phyloP scores from a whole-genome alignment of 2,888 invertebrate genomes.

The Campaea margaritaria region DNA sequence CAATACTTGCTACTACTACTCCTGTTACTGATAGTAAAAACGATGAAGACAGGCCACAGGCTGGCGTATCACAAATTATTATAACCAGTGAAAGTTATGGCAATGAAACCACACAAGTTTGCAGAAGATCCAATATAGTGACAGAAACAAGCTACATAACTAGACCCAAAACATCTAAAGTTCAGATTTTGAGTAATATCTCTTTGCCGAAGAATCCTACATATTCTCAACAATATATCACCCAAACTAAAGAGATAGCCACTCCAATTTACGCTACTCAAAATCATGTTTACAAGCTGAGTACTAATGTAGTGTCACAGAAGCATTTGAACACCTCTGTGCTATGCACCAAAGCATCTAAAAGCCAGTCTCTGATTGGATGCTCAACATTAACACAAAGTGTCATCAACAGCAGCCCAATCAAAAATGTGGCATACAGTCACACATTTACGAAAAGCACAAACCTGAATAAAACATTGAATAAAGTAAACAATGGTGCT shows the following conservation, averaged over 20 bases:
- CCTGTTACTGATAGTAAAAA: slow-evolving; percentile 63
- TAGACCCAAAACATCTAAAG: slow-evolving; percentile 76
- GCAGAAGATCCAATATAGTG: slow-evolving; percentile 72
- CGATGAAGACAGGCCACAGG: slow-evolving; percentile 71
- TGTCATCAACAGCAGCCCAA: slow-evolving; percentile 71
- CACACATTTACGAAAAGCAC: slow-evolving; percentile 76
- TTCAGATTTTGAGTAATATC: slow-evolving; percentile 82
- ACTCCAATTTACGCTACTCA: slow-evolving; percentile 73
- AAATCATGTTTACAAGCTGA: slow-evolving; percentile 78
- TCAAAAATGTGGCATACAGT: slow-evolving; percentile 77
- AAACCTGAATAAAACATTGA: slow-evolving; percentile 72
- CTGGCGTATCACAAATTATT: slow-evolving; percentile 77
- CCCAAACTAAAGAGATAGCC: slow-evolving; percentile 70
- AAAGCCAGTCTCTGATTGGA: slow-evolving; percentile 75
- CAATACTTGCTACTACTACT: slow-evolving; percentile 75
- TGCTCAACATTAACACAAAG: slow-evolving; percentile 69
- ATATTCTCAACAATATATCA: slow-evolving; percentile 72
- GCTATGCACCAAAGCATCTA: slow-evolving; percentile 71
- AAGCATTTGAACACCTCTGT: slow-evolving; percentile 76
- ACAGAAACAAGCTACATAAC: slow-evolving; percentile 73
- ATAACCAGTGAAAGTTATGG: slow-evolving; percentile 79
- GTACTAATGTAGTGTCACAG: slow-evolving; percentile 69
- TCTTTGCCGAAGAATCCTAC: slow-evolving; percentile 75
- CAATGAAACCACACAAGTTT: slow-evolving; percentile 65
- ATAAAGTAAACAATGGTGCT: slow-evolving; percentile 81